A percentile compares a stretch with the other conserved stretches of the same genome.
phyloP scores from a whole-genome alignment of 2,113 vertebrate genomes.

The Corythornis madagascariensis region DNA sequence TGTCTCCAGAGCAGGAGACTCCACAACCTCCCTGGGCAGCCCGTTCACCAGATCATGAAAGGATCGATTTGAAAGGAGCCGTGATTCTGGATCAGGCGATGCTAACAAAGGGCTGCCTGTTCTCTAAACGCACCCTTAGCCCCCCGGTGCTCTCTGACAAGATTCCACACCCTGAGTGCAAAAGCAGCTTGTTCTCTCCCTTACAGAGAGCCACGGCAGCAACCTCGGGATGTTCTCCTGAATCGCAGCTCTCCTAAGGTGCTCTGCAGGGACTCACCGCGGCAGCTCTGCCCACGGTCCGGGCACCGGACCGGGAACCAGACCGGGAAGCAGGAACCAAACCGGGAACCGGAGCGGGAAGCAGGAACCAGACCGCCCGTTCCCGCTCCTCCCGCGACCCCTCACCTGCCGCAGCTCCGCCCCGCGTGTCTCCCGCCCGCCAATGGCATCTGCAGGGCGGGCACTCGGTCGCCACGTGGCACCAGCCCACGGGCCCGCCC shows the following conservation, averaged over 20 bases:
- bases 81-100: accelerated
- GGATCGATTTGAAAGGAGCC: background rate
- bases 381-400: too few relatives aligned
- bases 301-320: too few relatives aligned
- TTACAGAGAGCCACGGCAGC: too few relatives aligned
- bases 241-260: background rate
- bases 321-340: too few relatives aligned
- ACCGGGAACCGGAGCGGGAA: too few relatives aligned
- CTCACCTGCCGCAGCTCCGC: too few relatives aligned
- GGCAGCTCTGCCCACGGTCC: too few relatives aligned
- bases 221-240: accelerated
- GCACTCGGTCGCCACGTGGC: background rate
- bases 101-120: accelerated
- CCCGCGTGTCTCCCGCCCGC: too few relatives aligned
- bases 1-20: too few relatives aligned
- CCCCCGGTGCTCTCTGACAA: accelerated
- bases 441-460: background rate
- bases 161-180: accelerated
- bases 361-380: too few relatives aligned
- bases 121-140: background rate
- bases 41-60: accelerated
- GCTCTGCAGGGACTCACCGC: background rate
- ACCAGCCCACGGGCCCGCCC: too few relatives aligned
- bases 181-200: background rate
- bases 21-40: too few relatives aligned